phyloP scores from a whole-genome alignment of 2,113 vertebrate genomes.

The Sula dactylatra region DNA sequence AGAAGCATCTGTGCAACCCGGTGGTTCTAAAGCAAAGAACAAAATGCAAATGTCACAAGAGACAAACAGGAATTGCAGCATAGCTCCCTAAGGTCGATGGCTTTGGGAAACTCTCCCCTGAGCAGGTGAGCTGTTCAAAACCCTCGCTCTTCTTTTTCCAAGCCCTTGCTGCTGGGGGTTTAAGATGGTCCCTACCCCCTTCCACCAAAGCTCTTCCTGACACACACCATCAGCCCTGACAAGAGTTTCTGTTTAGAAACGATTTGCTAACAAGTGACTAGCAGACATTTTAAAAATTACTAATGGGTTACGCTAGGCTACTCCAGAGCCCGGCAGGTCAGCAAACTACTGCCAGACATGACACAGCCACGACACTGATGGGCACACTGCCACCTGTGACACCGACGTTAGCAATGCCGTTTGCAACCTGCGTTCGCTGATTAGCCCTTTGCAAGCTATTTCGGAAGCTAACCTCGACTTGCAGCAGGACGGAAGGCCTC shows the following conservation, averaged over 20 bases:
- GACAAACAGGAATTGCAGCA: not conserved
- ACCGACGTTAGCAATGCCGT: too few relatives aligned
- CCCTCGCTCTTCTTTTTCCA: not conserved
- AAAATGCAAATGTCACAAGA: not conserved
- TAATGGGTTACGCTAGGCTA: not conserved
- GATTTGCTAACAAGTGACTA: not conserved
- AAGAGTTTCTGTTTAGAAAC: not conserved
- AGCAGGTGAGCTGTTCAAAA: not conserved
- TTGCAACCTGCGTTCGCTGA: rapidly evolving
- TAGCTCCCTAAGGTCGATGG: not conserved
- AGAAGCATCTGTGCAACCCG: not conserved
- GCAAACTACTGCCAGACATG: not conserved
- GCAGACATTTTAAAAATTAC: not conserved
- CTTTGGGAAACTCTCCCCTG: not conserved
- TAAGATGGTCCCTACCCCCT: not conserved
- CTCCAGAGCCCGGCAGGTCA: not conserved
- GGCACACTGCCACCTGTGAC: not conserved
- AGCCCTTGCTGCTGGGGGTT: not conserved
- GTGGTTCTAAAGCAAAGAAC: not conserved
- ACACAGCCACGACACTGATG: not conserved
- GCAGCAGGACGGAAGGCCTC: not conserved
- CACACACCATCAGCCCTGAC: not conserved
- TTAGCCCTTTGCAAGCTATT: rapidly evolving
- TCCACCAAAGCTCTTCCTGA: not conserved
- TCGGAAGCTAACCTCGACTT: not conserved